Evolutionary conservation across 2,888 invertebrate genomes (phyloP).

Genomic region (Meta bourneti): DNA sequence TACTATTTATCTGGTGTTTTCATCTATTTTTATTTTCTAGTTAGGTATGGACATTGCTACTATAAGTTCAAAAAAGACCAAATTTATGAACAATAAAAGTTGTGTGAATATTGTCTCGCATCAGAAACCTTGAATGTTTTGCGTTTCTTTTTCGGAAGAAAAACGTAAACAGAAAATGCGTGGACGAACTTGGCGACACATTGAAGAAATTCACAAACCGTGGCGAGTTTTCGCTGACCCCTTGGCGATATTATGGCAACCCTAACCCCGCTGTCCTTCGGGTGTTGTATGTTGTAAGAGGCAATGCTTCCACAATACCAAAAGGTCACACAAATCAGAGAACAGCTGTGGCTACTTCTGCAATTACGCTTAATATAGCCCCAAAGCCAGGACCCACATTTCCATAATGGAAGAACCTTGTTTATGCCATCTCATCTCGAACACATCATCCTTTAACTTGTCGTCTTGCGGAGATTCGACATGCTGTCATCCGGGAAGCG

Average conservation of each 20-base stretch:
- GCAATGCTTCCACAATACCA: slow-evolving; percentile 61
- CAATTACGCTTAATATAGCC: slow-evolving; percentile 74
- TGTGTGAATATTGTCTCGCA: too few relatives aligned
- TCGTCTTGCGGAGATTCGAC: slow-evolving; percentile 16
- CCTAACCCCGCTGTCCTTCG: slow-evolving; percentile 57
- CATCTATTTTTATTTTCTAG: too few relatives aligned
- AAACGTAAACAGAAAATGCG: too few relatives aligned
- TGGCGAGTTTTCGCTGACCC: slow-evolving; percentile 54
- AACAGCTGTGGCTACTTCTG: slow-evolving; percentile 74
- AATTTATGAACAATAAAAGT: too few relatives aligned
- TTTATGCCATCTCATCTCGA: slow-evolving; percentile 67
- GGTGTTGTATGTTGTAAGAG: slow-evolving; percentile 68
- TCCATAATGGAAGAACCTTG: slow-evolving; percentile 75
- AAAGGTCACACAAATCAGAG: slow-evolving; percentile 76
- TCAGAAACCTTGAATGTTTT: too few relatives aligned
- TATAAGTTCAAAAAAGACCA: too few relatives aligned
- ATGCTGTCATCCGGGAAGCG: slow-evolving; percentile 15
- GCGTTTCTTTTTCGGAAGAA: too few relatives aligned
- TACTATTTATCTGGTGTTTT: too few relatives aligned
- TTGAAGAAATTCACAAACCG: background rate
- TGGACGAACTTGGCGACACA: background rate
- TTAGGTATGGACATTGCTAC: too few relatives aligned
- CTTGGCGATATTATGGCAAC: slow-evolving; percentile 72
- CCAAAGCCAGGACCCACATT: slow-evolving; percentile 40
- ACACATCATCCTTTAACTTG: slow-evolving; percentile 45